Percentiles rank a stretch among this genome's conserved stretches.
Conservation (phyloP, 2,888 invertebrate genomes). For the Rosalia funebris region DNA sequence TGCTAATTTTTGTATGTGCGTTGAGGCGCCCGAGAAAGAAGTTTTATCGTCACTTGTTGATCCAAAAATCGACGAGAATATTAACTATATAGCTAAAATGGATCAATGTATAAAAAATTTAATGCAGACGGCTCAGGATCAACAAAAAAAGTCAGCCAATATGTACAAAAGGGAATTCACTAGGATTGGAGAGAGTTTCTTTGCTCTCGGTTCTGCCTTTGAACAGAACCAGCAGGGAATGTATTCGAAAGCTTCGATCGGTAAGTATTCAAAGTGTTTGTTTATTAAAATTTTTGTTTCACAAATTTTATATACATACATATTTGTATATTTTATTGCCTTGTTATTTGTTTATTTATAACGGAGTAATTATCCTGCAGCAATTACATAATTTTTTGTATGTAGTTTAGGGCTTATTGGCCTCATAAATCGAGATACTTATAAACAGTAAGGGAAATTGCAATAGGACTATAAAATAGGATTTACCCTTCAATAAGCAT, state of each 20-base stretch:
- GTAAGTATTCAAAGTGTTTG: constrained; percentile 59
- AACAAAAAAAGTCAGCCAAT: constrained; percentile 86
- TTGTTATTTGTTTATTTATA: too few relatives aligned
- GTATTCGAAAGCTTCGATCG: constrained; percentile 78
- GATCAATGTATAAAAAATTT: constrained; percentile 89
- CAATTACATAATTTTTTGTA: too few relatives aligned
- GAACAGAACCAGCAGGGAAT: constrained; percentile 77
- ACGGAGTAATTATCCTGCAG: too few relatives aligned
- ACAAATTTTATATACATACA: too few relatives aligned
- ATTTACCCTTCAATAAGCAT: too few relatives aligned
- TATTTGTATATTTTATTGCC: too few relatives aligned
- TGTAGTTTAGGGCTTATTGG: too few relatives aligned
- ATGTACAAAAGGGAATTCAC: constrained; percentile 91
- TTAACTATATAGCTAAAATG: constrained; percentile 84
- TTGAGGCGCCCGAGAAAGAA: constrained; percentile 85
- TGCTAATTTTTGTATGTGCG: constrained; percentile 89
- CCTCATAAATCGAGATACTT: too few relatives aligned
- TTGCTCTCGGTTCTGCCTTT: constrained; percentile 84
- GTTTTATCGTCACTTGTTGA: constrained; percentile 81
- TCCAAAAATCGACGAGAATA: constrained; percentile 83
- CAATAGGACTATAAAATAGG: too few relatives aligned
- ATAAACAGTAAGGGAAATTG: too few relatives aligned
- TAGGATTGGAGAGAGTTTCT: constrained; percentile 89
- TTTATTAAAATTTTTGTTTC: too few relatives aligned
- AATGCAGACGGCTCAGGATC: constrained; percentile 82